Evolutionary conservation across 1,140 invertebrate species (phyloP).

Genomic region (Vanessa tameamea): DNA sequence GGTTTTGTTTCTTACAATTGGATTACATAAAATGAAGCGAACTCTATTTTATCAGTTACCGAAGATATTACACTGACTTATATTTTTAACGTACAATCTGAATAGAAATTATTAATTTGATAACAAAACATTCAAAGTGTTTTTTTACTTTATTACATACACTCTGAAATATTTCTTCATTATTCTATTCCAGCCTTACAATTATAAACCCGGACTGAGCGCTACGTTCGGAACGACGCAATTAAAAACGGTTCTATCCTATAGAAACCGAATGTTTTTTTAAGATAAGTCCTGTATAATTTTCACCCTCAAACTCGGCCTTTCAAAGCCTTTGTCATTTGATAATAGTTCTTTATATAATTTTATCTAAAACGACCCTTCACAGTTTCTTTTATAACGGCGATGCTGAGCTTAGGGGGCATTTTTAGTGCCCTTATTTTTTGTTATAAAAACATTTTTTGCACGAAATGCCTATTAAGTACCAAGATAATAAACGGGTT

Average conservation of each 20-base stretch:
- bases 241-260: not conserved
- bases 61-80: no score
- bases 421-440: not conserved
- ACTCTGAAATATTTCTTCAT: no score
- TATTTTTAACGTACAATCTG: no score
- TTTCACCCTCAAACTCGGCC: not conserved
- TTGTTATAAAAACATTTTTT: not conserved
- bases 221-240: not conserved
- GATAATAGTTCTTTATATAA: conserved; percentile 8
- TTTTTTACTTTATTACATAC: no score
- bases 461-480: not conserved
- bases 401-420: not conserved
- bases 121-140: no score
- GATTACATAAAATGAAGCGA: no score
- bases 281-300: not conserved
- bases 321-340: conserved; percentile 1
- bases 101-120: no score
- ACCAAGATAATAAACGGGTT: not conserved
- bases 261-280: not conserved
- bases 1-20: no score
- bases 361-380: conserved; percentile 7
- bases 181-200: not conserved
- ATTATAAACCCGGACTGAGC: not conserved
- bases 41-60: no score
- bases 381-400: conserved; percentile 1